phyloP scores from a whole-genome alignment of 2,113 vertebrate genomes.

The Anser brachyrhynchus region DNA sequence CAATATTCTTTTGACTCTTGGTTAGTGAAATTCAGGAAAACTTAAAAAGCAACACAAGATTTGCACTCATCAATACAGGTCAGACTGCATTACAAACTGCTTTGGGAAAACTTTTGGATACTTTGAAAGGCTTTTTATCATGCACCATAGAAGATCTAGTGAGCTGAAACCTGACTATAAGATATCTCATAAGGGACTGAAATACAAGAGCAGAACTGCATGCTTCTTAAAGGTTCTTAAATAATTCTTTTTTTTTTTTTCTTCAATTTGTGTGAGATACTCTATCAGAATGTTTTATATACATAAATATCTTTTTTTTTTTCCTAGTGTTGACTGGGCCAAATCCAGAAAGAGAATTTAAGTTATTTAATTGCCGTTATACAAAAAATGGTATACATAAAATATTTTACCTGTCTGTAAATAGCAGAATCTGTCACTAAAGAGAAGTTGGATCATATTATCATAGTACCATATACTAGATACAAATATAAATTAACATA shows the following conservation, averaged over 20 bases:
- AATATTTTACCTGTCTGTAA: neutral
- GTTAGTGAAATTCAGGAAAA: neutral
- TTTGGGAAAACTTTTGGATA: neutral
- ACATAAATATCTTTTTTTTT: neutral
- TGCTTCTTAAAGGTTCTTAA: neutral
- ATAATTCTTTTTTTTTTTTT: neutral
- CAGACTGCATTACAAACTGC: neutral
- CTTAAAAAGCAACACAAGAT: neutral
- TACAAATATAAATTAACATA: neutral
- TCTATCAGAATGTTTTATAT: neutral
- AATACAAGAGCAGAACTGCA: neutral
- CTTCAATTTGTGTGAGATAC: neutral
- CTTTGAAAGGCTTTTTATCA: neutral
- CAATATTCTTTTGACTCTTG: neutral
- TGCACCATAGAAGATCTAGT: neutral
- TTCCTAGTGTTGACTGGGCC: neutral
- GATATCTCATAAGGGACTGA: neutral
- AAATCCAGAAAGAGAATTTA: neutral
- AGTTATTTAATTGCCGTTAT: neutral
- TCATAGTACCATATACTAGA: neutral
- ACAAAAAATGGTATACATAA: neutral
- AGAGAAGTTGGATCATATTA: neutral
- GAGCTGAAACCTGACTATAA: neutral
- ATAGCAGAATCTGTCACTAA: neutral
- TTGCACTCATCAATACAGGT: neutral